Base-by-base conservation (phyloP, 1,140 invertebrate species). In the Macrocentrus cingulum region DNA sequence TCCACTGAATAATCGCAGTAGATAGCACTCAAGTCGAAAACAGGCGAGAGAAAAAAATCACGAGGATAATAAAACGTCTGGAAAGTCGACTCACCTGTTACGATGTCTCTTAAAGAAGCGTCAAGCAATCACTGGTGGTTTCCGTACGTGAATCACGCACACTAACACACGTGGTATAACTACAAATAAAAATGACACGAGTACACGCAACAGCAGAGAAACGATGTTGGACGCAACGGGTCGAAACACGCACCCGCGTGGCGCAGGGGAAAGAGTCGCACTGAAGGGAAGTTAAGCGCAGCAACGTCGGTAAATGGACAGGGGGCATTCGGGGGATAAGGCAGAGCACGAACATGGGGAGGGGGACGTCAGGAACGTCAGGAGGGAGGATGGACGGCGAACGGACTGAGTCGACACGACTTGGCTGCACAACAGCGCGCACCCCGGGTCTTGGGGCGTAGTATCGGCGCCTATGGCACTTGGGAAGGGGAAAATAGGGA, bases 11-110 rank as follows among this genome's bases (percentile, higher is more conserved):
- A n/a, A n/a, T n/a, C n/a, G n/a, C n/a, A n/a, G n/a, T n/a, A n/a
- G n/a, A n/a, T n/a, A n/a, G n/a, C n/a, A n/a, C n/a, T n/a, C n/a
- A n/a, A n/a, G n/a, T n/a, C n/a, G n/a, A n/a, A n/a, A n/a, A n/a
- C n/a, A n/a, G n/a, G n/a, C n/a, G n/a, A n/a, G 16, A 11, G 15
- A 49, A 34, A 25, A 23, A 32, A 13, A 16, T 18, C 18, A 32
- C 8, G 11, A 32, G 37, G 18, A 51, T 51, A 9, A 29, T 5
- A 29, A n/a, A n/a, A n/a, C n/a, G n/a, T n/a, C n/a, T n/a, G n/a
- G n/a, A n/a, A n/a, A n/a, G n/a, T n/a, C 62, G 45, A 59, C 63
- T 72, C 66, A 74, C 70, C 68, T 72, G 70, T 70, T 72, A 67
- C 59, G 64, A 65, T 68, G 63, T 57, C 13, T 11, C 6, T n/a